Evolutionary conservation across 2,113 vertebrate genomes (phyloP).

Genomic region (Petrocephalus zakoni): DNA sequence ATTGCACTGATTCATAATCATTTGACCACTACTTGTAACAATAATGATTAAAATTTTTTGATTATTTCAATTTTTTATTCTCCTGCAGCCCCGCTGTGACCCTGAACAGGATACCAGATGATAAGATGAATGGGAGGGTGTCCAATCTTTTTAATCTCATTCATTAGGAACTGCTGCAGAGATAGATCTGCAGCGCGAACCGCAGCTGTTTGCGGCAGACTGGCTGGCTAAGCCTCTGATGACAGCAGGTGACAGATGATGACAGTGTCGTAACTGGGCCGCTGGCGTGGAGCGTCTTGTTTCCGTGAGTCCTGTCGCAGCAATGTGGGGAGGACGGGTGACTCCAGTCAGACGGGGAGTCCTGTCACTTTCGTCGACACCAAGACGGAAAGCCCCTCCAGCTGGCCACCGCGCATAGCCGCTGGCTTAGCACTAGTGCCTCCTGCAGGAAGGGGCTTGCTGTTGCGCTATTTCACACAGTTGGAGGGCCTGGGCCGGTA

Average conservation of each 20-base stretch:
- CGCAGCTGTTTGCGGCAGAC: background rate
- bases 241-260: background rate
- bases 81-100: background rate
- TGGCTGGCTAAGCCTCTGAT: background rate
- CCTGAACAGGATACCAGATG: background rate
- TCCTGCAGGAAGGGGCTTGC: background rate
- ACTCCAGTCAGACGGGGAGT: too few species aligned
- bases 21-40: background rate
- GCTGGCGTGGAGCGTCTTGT: background rate
- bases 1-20: background rate
- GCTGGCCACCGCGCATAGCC: background rate
- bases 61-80: background rate
- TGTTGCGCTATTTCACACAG: background rate
- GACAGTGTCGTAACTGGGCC: background rate
- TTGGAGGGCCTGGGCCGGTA: background rate
- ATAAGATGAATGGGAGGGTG: background rate
- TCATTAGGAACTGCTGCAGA: background rate
- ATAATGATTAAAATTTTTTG: background rate
- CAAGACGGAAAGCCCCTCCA: background rate
- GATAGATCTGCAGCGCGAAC: background rate
- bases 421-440: background rate
- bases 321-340: too few species aligned
- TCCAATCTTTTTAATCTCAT: background rate
- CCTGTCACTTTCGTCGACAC: background rate
- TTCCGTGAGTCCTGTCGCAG: background rate